Conservation (phyloP, 2,888 invertebrate species). For the Drosophila tanythrix region DNA sequence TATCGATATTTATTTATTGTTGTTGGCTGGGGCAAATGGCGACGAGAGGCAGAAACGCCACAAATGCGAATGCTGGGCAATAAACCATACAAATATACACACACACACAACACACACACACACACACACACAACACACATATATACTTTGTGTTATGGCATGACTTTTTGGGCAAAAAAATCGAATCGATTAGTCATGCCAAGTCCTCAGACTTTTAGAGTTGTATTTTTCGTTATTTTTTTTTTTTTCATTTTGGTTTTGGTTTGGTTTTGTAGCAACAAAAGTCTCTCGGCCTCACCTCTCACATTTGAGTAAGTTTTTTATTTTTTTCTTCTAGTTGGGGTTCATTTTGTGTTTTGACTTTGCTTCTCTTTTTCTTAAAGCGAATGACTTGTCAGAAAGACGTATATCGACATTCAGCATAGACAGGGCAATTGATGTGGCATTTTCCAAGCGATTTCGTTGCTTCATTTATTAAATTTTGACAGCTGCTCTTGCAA, state of each 20-base stretch:
- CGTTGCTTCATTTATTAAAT: slow-evolving; percentile 67
- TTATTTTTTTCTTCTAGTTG: slow-evolving; percentile 21
- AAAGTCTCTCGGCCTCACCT: slow-evolving; percentile 49
- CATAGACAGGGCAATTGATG: slow-evolving; percentile 68
- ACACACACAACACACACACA: neutral
- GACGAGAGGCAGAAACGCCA: slow-evolving; percentile 23
- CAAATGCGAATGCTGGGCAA: slow-evolving; percentile 35
- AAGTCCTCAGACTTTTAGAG: slow-evolving; percentile 61
- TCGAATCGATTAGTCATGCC: slow-evolving; percentile 80
- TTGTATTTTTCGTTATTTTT: slow-evolving; percentile 11
- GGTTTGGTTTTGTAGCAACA: slow-evolving; percentile 16
- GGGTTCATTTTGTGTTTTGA: slow-evolving; percentile 35
- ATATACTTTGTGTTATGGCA: slow-evolving; percentile 48
- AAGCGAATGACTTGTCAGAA: slow-evolving; percentile 70
- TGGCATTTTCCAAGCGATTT: slow-evolving; percentile 78
- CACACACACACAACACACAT: neutral
- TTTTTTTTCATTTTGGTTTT: neutral
- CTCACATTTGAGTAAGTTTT: slow-evolving; percentile 50
- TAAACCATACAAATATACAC: slow-evolving; percentile 22
- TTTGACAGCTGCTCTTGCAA: slow-evolving; percentile 51
- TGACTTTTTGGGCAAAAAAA: slow-evolving; percentile 78
- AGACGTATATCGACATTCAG: slow-evolving; percentile 57
- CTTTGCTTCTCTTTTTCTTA: slow-evolving; percentile 17
- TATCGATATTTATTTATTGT: slow-evolving; percentile 55
- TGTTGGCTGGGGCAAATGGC: slow-evolving; percentile 1